A percentile compares a stretch with the other conserved stretches of the same genome.
These are phyloP conservation scores for Zeuzera pyrina DNA, from an alignment of 2,888 invertebrate genomes.

Conservation along the genomic window DNA sequence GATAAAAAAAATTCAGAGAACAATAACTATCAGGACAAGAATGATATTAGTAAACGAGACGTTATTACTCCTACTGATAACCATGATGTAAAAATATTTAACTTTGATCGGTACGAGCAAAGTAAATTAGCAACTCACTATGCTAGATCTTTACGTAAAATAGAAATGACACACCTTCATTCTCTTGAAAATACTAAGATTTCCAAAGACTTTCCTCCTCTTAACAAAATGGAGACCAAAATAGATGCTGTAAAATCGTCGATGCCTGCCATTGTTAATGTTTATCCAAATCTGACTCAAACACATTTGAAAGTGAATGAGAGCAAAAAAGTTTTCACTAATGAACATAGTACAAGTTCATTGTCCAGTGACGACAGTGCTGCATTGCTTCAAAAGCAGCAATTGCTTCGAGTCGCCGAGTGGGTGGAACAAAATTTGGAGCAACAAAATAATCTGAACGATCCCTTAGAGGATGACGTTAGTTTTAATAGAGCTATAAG, in stretches of 20 bases:
- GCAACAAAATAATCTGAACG: slow-evolving; percentile 59
- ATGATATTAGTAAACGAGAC: slow-evolving; percentile 26
- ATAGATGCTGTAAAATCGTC: slow-evolving; percentile 34
- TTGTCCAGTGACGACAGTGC: slow-evolving; percentile 68
- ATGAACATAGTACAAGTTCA: slow-evolving; percentile 67
- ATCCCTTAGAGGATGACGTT: slow-evolving; percentile 56
- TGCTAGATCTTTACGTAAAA: slow-evolving; percentile 50
- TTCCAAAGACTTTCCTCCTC: slow-evolving; percentile 57
- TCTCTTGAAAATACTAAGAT: slow-evolving; percentile 62
- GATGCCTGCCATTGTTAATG: slow-evolving; percentile 55
- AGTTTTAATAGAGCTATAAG: slow-evolving; percentile 37
- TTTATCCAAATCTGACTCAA: slow-evolving; percentile 63
- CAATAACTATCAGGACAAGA: slow-evolving; percentile 28
- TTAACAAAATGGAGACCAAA: slow-evolving; percentile 37
- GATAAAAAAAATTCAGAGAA: slow-evolving; percentile 35
- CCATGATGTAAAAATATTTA: slow-evolving; percentile 63
- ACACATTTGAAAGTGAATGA: slow-evolving; percentile 64
- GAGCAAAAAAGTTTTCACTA: slow-evolving; percentile 55
- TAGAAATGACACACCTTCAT: slow-evolving; percentile 62
- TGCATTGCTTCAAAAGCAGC: slow-evolving; percentile 74
- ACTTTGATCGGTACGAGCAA: slow-evolving; percentile 68
- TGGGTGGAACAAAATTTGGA: slow-evolving; percentile 81
- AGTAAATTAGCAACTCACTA: slow-evolving; percentile 47
- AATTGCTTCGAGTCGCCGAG: slow-evolving; percentile 80
- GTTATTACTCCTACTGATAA: slow-evolving; percentile 35